These are phyloP conservation scores for Papilio polytes DNA, from an alignment of 1,140 invertebrate species.

Conservation along the genomic window DNA sequence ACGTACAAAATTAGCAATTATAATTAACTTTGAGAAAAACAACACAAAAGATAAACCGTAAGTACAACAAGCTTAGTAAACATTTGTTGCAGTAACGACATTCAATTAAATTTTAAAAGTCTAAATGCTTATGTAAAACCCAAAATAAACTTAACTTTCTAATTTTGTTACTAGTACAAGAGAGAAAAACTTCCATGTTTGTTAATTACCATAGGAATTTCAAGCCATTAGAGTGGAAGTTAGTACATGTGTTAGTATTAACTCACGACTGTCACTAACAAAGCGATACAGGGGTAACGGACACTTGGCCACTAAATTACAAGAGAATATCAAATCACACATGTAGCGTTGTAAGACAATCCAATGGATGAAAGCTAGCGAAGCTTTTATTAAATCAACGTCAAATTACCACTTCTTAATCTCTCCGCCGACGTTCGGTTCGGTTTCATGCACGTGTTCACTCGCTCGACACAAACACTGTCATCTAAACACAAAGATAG, in stretches of 20 bases:
- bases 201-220: conserved; percentile 32
- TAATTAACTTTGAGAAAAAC: too few relatives aligned
- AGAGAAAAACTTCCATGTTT: conserved; percentile 4
- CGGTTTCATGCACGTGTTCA: conserved; percentile 77
- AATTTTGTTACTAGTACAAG: conserved; percentile 11
- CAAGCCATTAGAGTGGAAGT: conserved; percentile 29
- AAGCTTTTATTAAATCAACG: conserved; percentile 78
- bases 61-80: neutral
- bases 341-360: conserved; percentile 71
- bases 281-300: conserved; percentile 28
- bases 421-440: conserved; percentile 72
- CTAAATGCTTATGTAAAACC: conserved; percentile 12
- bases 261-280: conserved; percentile 37
- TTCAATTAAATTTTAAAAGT: neutral
- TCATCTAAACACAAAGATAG: conserved; percentile 60
- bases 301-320: conserved; percentile 33
- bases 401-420: conserved; percentile 83
- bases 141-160: conserved; percentile 1
- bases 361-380: conserved; percentile 68
- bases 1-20: too few relatives aligned
- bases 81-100: neutral
- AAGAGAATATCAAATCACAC: conserved; percentile 36
- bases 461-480: conserved; percentile 61
- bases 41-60: too few relatives aligned
- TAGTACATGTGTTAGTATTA: conserved; percentile 33